A percentile compares a stretch with the other conserved stretches of the same genome.
These are phyloP conservation scores for Sympetrum striolatum DNA, from an alignment of 2,888 invertebrate genomes.

Conservation along the genomic window DNA sequence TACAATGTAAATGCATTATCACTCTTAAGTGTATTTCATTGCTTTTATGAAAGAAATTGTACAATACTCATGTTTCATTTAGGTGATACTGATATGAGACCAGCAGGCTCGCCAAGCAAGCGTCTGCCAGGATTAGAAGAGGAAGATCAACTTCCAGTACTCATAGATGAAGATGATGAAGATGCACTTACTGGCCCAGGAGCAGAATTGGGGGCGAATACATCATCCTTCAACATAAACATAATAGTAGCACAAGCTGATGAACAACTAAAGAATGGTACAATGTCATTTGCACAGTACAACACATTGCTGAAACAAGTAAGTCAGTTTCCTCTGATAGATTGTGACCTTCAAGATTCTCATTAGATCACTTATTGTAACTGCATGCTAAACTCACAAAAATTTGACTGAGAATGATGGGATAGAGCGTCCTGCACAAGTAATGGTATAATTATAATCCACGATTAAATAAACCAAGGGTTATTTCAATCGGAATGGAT, in stretches of 20 bases:
- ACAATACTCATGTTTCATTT: background rate
- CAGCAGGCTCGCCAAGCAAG: background rate
- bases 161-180: constrained; percentile 55
- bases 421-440: too few relatives aligned
- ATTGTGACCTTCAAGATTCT: too few relatives aligned
- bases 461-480: too few relatives aligned
- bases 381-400: too few relatives aligned
- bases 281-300: constrained; percentile 76
- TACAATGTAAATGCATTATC: background rate
- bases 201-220: constrained; percentile 8
- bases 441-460: too few relatives aligned
- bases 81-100: constrained; percentile 24
- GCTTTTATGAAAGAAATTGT: background rate
- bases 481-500: too few relatives aligned
- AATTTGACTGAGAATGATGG: too few relatives aligned
- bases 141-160: background rate
- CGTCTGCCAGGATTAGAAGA: constrained; percentile 24
- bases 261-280: constrained; percentile 76
- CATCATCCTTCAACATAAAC: constrained; percentile 65
- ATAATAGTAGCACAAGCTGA: constrained; percentile 84
- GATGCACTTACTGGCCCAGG: background rate
- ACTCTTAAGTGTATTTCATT: background rate
- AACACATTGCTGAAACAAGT: constrained; percentile 75
- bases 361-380: too few relatives aligned
- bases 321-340: background rate